Percentiles rank a stretch among this genome's conserved stretches.
phyloP scores from a whole-genome alignment of 2,888 invertebrate species.

The Elysia crispata region DNA sequence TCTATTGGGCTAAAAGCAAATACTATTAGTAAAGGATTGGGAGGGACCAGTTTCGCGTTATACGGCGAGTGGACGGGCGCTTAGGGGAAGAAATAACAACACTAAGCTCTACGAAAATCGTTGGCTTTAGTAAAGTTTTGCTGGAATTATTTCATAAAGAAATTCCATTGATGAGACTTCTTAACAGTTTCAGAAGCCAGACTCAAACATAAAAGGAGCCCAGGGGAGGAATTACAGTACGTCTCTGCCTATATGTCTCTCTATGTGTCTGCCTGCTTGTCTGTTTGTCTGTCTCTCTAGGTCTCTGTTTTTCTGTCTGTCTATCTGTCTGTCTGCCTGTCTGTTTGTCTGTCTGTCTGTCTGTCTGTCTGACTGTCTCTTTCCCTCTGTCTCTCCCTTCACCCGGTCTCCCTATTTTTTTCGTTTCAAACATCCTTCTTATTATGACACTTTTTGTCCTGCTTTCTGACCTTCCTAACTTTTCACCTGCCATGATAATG shows the following conservation, averaged over 20 bases:
- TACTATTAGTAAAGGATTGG: no score
- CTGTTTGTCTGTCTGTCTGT: constrained; percentile 6
- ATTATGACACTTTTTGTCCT: not conserved
- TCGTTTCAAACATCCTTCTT: not conserved
- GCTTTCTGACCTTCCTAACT: not conserved
- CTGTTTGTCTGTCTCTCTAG: not conserved
- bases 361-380: not conserved
- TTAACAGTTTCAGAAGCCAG: no score
- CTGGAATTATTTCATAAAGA: no score
- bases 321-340: constrained; percentile 2
- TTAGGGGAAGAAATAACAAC: no score
- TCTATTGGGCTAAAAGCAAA: no score
- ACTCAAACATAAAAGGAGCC: not conserved
- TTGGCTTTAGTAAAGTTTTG: no score
- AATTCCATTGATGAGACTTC: no score
- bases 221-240: not conserved
- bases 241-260: not conserved
- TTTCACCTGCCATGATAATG: no score
- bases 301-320: not conserved
- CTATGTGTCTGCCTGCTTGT: not conserved
- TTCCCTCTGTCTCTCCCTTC: not conserved
- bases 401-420: not conserved
- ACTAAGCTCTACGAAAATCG: no score
- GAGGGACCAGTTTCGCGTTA: no score
- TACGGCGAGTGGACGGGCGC: no score